Evolutionary conservation across 35 echinoderm and acorn worm genomes (phyloP).

Genomic region (Eucidaris tribuloides): DNA sequence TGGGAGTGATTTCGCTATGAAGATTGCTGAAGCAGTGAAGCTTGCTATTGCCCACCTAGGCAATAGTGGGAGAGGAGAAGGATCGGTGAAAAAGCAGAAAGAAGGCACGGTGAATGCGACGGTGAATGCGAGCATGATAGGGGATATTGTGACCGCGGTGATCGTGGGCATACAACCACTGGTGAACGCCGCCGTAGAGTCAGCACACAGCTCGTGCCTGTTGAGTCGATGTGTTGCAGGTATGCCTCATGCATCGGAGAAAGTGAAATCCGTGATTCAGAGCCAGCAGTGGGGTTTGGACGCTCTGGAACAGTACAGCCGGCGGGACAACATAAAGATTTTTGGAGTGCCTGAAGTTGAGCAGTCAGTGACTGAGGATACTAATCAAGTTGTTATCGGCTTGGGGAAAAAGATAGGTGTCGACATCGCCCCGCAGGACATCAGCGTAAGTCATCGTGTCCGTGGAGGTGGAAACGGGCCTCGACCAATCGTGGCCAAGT

Average conservation of each 20-base stretch:
- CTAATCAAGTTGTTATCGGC: slow-evolving; percentile 1
- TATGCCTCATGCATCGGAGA: not conserved
- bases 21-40: slow-evolving; percentile 16
- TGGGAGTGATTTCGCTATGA: slow-evolving; percentile 2
- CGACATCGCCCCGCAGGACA: not conserved
- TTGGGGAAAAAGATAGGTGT: not conserved
- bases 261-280: slow-evolving; percentile 10
- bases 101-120: not conserved
- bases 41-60: slow-evolving; percentile 10
- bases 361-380: not conserved
- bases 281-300: slow-evolving; percentile 2
- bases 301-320: slow-evolving; percentile 13
- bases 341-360: not conserved
- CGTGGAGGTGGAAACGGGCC: not conserved
- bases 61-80: not conserved
- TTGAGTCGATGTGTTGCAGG: not conserved
- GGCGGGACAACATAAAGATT: not conserved
- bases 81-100: not conserved
- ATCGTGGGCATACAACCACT: not conserved
- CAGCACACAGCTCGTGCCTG: too few relatives aligned
- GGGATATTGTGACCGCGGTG: not conserved
- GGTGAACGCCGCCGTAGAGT: not conserved
- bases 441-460: not conserved
- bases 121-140: slow-evolving; percentile 7
- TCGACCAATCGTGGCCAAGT: not conserved